phyloP scores from a whole-genome alignment of 1,140 invertebrate species.

The Pseudomyrmex concolor region DNA sequence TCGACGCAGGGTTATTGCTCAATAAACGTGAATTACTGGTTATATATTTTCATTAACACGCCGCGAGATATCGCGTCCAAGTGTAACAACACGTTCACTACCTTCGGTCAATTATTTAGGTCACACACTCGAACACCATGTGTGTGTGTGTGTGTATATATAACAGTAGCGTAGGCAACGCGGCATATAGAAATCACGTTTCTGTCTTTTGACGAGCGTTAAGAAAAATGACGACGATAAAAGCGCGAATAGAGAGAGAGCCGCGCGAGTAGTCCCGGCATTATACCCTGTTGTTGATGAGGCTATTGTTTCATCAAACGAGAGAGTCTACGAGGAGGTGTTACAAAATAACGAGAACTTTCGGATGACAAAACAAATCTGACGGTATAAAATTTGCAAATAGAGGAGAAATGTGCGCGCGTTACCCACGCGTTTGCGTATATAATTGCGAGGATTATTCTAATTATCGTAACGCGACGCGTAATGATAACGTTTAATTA shows the following conservation, averaged over 20 bases:
- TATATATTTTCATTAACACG: constrained; percentile 18
- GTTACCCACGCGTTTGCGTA: background rate
- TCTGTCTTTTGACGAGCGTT: background rate
- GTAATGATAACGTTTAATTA: background rate
- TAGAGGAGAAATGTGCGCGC: background rate
- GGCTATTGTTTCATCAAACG: too few relatives aligned
- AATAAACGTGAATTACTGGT: constrained; percentile 14
- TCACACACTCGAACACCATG: background rate
- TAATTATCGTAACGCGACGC: background rate
- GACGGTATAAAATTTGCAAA: background rate
- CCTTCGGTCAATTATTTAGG: constrained; percentile 42
- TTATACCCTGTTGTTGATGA: too few relatives aligned
- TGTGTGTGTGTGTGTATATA: too few relatives aligned
- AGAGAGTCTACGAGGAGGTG: too few relatives aligned
- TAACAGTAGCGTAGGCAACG: background rate
- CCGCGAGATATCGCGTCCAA: background rate
- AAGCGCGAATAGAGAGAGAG: too few relatives aligned
- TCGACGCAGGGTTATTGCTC: background rate
- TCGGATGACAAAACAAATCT: background rate
- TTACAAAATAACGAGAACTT: background rate
- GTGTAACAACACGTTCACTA: constrained; percentile 35
- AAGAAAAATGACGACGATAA: constrained; percentile 4
- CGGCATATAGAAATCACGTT: background rate
- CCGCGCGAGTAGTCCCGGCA: too few relatives aligned
- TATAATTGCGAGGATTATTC: background rate